A percentile compares a stretch with the other conserved stretches of the same genome.
Evolutionary conservation across 1,140 invertebrate genomes (phyloP).

Genomic region (Orussus abietinus): DNA sequence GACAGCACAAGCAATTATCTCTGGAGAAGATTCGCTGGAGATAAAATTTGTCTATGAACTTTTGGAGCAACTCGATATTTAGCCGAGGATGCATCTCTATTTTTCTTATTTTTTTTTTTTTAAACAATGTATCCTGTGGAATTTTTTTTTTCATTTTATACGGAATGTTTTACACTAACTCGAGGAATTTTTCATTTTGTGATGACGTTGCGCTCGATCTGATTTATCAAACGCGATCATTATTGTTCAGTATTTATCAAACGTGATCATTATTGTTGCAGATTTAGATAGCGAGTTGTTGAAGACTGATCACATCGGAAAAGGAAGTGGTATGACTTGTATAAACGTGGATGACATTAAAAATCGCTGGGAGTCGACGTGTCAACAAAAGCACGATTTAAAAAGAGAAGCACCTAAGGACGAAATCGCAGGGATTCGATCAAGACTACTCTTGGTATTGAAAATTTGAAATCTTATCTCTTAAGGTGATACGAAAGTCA

Average conservation of each 20-base stretch:
- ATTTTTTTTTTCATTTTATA: not conserved
- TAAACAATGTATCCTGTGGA: no score
- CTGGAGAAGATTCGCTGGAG: no score
- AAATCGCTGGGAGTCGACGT: constrained; percentile 70
- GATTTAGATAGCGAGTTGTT: constrained; percentile 52
- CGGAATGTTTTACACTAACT: constrained; percentile 5
- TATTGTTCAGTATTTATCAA: no score
- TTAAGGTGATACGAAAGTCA: no score
- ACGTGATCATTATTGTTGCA: no score
- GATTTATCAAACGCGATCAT: not conserved
- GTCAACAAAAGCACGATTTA: constrained; percentile 63
- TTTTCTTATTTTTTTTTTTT: constrained; percentile 4
- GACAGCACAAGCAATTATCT: no score
- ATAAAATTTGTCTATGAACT: no score
- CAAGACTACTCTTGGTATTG: constrained; percentile 75
- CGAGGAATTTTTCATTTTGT: no score
- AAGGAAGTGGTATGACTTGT: constrained; percentile 75
- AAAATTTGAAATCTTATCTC: no score
- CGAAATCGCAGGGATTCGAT: constrained; percentile 80
- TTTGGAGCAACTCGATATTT: no score
- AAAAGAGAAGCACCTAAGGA: constrained; percentile 78
- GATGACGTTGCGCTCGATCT: no score
- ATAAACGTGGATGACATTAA: constrained; percentile 82
- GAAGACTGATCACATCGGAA: constrained; percentile 54
- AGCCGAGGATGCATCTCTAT: no score